Evolutionary conservation across 2,113 vertebrate genomes (phyloP).

Genomic region (Acrocephalus arundinaceus): DNA sequence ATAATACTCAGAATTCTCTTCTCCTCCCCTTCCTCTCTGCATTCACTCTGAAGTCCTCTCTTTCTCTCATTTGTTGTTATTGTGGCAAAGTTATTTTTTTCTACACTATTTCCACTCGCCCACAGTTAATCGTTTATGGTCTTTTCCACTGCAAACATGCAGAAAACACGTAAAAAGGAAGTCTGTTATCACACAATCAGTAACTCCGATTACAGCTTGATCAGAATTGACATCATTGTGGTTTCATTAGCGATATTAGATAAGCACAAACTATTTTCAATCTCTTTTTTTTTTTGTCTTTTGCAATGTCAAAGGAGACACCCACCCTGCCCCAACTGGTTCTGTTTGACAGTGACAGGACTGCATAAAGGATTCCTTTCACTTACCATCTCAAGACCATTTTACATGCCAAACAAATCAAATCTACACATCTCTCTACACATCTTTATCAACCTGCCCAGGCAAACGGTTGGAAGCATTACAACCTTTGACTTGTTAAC

Average conservation of each 20-base stretch:
- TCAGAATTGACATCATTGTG: slow-evolving; percentile 82
- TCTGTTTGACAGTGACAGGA: neutral
- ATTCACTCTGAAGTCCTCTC: slow-evolving; percentile 63
- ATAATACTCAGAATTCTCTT: slow-evolving; percentile 70
- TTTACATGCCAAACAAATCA: neutral
- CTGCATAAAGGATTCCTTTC: slow-evolving; percentile 3
- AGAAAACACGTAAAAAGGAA: slow-evolving; percentile 80
- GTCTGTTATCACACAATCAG: slow-evolving; percentile 76
- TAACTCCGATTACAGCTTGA: slow-evolving; percentile 74
- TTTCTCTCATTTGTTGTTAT: slow-evolving; percentile 77
- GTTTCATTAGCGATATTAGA: slow-evolving; percentile 79
- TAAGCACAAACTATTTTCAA: slow-evolving; percentile 67
- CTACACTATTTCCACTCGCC: slow-evolving; percentile 83
- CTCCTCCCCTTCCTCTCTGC: slow-evolving; percentile 49
- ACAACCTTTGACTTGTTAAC: slow-evolving; percentile 71
- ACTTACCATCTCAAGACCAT: slow-evolving; percentile 4
- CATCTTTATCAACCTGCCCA: slow-evolving; percentile 22
- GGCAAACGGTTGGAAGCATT: slow-evolving; percentile 42
- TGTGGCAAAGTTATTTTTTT: slow-evolving; percentile 81
- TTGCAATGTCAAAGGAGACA: slow-evolving; percentile 19
- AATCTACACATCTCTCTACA: neutral
- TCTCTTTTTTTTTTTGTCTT: slow-evolving; percentile 18
- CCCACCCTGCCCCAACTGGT: neutral
- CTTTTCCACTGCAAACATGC: slow-evolving; percentile 78
- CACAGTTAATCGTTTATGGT: slow-evolving; percentile 77